Conservation (phyloP, 2,113 vertebrate genomes). For the Pseudorectes ferrugineus region DNA sequence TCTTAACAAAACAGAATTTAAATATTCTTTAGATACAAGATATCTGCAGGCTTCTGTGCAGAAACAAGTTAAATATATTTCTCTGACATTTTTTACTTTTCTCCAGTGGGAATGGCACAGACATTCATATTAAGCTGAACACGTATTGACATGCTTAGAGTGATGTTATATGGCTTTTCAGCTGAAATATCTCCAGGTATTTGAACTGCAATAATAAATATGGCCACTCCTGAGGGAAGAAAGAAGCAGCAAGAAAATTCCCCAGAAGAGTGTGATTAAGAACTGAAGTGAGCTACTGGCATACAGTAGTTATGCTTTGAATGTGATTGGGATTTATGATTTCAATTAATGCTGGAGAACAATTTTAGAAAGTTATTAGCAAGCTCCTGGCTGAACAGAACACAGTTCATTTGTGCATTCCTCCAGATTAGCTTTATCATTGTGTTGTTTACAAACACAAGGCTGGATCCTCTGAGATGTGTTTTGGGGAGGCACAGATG, state of each 20-base stretch:
- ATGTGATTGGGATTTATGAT: slow-evolving; percentile 68
- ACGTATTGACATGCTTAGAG: slow-evolving; percentile 44
- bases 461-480: not conserved
- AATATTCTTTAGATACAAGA: slow-evolving; percentile 63
- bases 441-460: slow-evolving; percentile 55
- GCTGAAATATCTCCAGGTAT: slow-evolving; percentile 47
- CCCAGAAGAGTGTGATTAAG: slow-evolving; percentile 61
- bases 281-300: slow-evolving; percentile 42
- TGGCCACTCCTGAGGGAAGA: slow-evolving; percentile 12
- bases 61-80: slow-evolving; percentile 55
- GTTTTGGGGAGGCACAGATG: not conserved
- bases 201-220: slow-evolving; percentile 65
- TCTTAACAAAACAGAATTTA: slow-evolving; percentile 70
- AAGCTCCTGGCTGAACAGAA: slow-evolving; percentile 30
- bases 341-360: slow-evolving; percentile 70
- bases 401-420: slow-evolving; percentile 39
- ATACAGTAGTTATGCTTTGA: slow-evolving; percentile 47
- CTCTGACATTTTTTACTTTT: slow-evolving; percentile 39
- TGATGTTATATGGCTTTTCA: slow-evolving; percentile 48
- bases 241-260: slow-evolving; percentile 39
- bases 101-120: slow-evolving; percentile 35
- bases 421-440: slow-evolving; percentile 15
- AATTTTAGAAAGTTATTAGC: slow-evolving; percentile 65
- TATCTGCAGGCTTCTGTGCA: slow-evolving; percentile 33
- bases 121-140: slow-evolving; percentile 33